A percentile compares a stretch with the other conserved stretches of the same genome.
Evolutionary conservation across 1,140 invertebrate genomes (phyloP).

Genomic region (Camponotus floridanus): DNA sequence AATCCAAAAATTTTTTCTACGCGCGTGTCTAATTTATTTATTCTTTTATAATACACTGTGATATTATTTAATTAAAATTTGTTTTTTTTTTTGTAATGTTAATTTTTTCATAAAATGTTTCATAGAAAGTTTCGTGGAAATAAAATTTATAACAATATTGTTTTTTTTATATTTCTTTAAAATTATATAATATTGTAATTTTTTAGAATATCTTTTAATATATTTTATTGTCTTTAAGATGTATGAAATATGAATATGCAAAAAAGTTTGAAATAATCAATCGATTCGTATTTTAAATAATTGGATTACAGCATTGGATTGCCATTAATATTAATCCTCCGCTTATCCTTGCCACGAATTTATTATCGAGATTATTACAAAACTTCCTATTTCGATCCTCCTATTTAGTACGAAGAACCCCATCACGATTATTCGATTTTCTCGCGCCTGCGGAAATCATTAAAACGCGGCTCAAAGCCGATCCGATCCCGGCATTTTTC

Average conservation of each 20-base stretch:
- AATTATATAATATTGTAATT: neutral
- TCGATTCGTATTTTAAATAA: neutral
- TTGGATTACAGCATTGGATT: neutral
- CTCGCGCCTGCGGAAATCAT: conserved; percentile 12
- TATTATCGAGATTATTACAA: conserved; percentile 8
- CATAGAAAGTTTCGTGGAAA: neutral
- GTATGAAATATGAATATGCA: neutral
- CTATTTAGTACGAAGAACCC: conserved; percentile 12
- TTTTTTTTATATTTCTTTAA: too few relatives aligned
- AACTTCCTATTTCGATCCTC: neutral
- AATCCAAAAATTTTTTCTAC: neutral
- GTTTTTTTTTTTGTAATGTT: too few relatives aligned
- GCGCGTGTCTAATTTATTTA: too few relatives aligned
- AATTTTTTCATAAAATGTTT: too few relatives aligned
- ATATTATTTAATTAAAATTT: too few relatives aligned
- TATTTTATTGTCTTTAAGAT: neutral
- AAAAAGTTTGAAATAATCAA: neutral
- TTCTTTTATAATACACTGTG: too few relatives aligned
- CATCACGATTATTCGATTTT: conserved; percentile 44
- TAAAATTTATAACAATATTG: too few relatives aligned
- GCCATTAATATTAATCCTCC: neutral
- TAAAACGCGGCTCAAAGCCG: conserved; percentile 45
- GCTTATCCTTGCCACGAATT: neutral
- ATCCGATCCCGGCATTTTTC: conserved; percentile 66
- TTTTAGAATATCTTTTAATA: too few relatives aligned